Percentiles rank a stretch among this genome's conserved stretches.
Conservation (phyloP, 2,888 invertebrate genomes). For the Heliconius ethilla region DNA sequence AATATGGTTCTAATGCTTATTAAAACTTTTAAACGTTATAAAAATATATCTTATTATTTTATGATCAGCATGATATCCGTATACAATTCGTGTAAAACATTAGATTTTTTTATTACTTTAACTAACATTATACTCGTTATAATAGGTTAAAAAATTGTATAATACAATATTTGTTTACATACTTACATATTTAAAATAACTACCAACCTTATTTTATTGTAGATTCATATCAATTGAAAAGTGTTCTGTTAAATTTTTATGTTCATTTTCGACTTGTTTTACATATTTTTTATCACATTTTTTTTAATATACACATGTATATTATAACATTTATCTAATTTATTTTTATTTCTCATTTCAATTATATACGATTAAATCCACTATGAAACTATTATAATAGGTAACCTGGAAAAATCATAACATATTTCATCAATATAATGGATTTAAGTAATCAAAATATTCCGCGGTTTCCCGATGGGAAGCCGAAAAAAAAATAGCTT, state of each 20-base stretch:
- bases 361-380: background rate
- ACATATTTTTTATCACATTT: background rate
- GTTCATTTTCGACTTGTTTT: background rate
- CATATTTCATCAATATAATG: slow-evolving; percentile 39
- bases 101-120: no score
- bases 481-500: slow-evolving; percentile 57
- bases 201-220: no score
- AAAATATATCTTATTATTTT: background rate
- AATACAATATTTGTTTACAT: no score
- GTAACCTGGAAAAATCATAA: background rate
- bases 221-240: no score
- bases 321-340: background rate
- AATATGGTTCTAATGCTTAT: no score
- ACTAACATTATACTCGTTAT: no score
- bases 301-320: background rate
- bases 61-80: background rate
- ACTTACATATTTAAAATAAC: no score
- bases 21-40: no score
- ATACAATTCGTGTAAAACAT: no score
- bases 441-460: slow-evolving; percentile 45
- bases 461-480: slow-evolving; percentile 43
- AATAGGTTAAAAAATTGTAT: no score
- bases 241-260: no score
- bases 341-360: background rate
- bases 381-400: slow-evolving; percentile 50